Evolutionary conservation across 2,113 vertebrate species (phyloP), one percentile per base, ranked within the genome.

Genomic region (Tetrax tetrax): DNA sequence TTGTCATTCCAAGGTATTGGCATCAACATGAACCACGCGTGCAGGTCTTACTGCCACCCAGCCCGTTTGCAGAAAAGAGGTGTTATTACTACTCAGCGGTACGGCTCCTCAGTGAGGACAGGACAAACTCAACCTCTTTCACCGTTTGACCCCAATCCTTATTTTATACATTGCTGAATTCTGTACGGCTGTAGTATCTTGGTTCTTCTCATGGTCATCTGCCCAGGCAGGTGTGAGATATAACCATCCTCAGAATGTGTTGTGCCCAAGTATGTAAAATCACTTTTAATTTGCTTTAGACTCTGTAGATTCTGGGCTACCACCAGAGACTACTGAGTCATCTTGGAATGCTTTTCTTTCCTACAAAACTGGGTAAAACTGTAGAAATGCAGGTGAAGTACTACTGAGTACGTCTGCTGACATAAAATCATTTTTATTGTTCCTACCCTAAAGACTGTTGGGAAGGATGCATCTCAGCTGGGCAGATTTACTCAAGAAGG

Each of bases 1-100:
- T 64, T 43, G 47, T 9, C 47, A 1, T 48, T 23, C 21, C 13
- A 12, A 21, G 53, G 14, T 10, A 15, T 3, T 4, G 7, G 4
- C 5, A 31, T 11, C 10, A 12, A 12, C 37, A 1, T 5, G 21
- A 59, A 3, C 25, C 37, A 14, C 33, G 11, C 1, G 1, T 38
- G 48, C 18, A 8, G 57, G 57, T 37, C 43, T 38, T 43, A 1
- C 9, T 51, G 70, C 31, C 27, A 1, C 6, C 7, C 48, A 87
- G 51, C 33, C 68, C 10, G 28, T 33, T 6, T n/a, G 28, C 25
- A 64, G 70, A 45, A 29, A 24, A 22, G 21, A 16, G 22, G 6
- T 14, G 31, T 29, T 38, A 9, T 1, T 35, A 1, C 43, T 31
- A 4, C 23, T 18, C 45, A 60, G 51, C 45, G 50, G 29, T 4